Conservation (phyloP, 2,888 invertebrate genomes). For the Leptopilina drosophilae region DNA sequence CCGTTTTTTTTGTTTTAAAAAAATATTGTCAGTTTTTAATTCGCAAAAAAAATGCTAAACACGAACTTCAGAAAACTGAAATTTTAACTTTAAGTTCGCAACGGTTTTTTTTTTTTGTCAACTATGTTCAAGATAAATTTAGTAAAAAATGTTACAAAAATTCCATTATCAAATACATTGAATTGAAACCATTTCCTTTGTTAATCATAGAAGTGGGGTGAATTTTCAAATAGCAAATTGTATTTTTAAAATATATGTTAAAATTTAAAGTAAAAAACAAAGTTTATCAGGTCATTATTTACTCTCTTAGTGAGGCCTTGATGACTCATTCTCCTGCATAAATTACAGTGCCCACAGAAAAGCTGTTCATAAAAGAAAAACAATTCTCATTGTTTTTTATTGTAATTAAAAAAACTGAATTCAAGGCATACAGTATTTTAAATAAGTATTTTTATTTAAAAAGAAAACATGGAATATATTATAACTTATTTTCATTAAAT, state of each 20-base stretch:
- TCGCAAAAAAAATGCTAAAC: too few relatives aligned
- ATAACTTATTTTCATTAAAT: background rate
- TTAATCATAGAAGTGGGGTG: background rate
- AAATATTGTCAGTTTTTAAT: too few relatives aligned
- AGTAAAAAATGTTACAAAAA: too few relatives aligned
- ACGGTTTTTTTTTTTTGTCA: too few relatives aligned
- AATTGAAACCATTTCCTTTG: too few relatives aligned
- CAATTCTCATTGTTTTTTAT: conserved; percentile 32
- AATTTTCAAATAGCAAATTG: background rate
- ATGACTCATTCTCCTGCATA: conserved; percentile 26
- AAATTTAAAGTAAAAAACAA: conserved; percentile 9
- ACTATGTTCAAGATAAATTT: too few relatives aligned
- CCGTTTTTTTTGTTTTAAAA: too few relatives aligned
- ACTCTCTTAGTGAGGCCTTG: conserved; percentile 22
- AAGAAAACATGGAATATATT: background rate
- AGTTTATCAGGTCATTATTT: conserved; percentile 27
- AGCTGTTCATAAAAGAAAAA: conserved; percentile 21
- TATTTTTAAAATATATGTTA: background rate
- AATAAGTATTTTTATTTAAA: background rate
- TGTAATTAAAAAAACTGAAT: conserved; percentile 22
- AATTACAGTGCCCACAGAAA: conserved; percentile 30
- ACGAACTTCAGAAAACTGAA: too few relatives aligned
- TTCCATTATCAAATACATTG: too few relatives aligned
- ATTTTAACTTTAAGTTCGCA: too few relatives aligned
- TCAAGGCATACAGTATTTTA: conserved; percentile 8